phyloP scores from a whole-genome alignment of 2,797 vertebrate species.

The Falco rusticolus region DNA sequence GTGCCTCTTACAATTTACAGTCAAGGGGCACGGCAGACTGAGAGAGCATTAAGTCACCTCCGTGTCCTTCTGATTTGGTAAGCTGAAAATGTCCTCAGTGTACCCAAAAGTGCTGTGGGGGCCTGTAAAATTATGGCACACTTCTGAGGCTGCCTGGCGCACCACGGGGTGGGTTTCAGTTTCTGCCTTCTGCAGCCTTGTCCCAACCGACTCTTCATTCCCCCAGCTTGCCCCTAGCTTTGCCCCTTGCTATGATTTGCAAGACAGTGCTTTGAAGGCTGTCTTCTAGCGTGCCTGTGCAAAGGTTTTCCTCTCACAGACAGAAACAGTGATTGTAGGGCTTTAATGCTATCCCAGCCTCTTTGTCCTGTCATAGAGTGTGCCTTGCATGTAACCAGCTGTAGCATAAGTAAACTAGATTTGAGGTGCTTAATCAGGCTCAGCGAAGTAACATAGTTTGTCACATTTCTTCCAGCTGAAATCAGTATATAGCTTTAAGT shows the following conservation, averaged over 20 bases:
- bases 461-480: slow-evolving; percentile 59
- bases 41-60: background rate
- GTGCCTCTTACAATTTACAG: background rate
- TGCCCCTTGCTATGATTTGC: background rate
- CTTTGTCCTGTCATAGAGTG: slow-evolving; percentile 5
- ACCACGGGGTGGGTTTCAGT: background rate
- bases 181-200: background rate
- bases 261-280: background rate
- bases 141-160: background rate
- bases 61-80: background rate
- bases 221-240: background rate
- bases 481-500: slow-evolving; percentile 42
- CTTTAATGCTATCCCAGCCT: background rate
- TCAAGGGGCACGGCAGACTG: background rate
- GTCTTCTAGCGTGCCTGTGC: background rate
- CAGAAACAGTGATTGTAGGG: background rate
- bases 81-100: background rate
- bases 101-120: background rate
- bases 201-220: background rate
- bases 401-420: slow-evolving; percentile 48
- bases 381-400: slow-evolving; percentile 17
- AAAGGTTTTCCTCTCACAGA: background rate
- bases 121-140: background rate
- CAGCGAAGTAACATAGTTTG: slow-evolving; percentile 32
- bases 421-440: slow-evolving; percentile 58